phyloP scores from a whole-genome alignment of 2,888 invertebrate genomes.

The Latrodectus hesperus region DNA sequence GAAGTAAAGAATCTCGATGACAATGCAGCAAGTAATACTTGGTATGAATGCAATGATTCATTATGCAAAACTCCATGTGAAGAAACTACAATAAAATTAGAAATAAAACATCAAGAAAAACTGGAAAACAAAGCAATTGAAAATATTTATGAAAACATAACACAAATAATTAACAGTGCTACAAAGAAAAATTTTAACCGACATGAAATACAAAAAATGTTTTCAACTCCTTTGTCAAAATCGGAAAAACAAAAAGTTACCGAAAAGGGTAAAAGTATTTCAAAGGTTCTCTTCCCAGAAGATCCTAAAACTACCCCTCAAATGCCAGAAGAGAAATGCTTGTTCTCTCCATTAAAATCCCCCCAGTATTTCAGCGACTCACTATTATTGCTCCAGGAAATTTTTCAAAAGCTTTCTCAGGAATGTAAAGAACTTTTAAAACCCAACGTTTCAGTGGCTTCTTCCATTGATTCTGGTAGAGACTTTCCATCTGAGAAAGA shows the following conservation, averaged over 20 bases:
- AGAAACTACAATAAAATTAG: background rate
- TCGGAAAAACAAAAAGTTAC: background rate
- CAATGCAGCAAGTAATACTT: conserved; percentile 13
- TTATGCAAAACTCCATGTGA: conserved; percentile 40
- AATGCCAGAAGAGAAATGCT: background rate
- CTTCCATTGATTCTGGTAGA: background rate
- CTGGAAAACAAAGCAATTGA: conserved; percentile 8
- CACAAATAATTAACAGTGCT: conserved; percentile 56
- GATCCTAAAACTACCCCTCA: background rate
- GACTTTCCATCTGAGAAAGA: background rate
- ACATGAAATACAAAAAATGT: conserved; percentile 33
- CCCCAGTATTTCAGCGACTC: conserved; percentile 53
- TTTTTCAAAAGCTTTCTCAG: conserved; percentile 60
- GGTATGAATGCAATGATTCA: conserved; percentile 63
- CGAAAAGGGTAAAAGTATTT: conserved; percentile 3
- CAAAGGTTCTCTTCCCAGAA: conserved; percentile 16
- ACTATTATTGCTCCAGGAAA: conserved; percentile 56
- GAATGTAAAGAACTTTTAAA: conserved; percentile 54
- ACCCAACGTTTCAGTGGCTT: background rate
- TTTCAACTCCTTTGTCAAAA: conserved; percentile 51
- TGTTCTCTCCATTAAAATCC: conserved; percentile 7
- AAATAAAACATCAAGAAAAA: background rate
- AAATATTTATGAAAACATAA: conserved; percentile 58
- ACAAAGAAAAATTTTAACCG: conserved; percentile 43
- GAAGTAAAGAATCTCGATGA: background rate